Evolutionary conservation across 53 echinoderm and acorn worm genomes (phyloP).

Genomic region (Zoroaster sp.): DNA sequence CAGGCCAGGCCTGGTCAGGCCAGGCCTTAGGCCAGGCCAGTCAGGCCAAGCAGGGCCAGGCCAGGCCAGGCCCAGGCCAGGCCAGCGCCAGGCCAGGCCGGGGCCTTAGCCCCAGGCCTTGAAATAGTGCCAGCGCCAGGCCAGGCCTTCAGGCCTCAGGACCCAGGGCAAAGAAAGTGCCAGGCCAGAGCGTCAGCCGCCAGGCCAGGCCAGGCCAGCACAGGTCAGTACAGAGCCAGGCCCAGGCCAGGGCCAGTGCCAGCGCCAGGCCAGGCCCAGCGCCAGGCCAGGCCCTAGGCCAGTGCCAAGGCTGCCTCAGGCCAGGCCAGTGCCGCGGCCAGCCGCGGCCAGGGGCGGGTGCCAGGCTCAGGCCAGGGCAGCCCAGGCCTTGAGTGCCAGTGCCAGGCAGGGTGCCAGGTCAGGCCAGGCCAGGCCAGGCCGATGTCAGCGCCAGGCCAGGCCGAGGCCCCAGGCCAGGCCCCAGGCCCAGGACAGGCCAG

Average conservation of each 20-base stretch:
- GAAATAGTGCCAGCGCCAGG: too few species aligned
- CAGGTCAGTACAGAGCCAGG: too few species aligned
- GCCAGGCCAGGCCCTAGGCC: conserved; percentile 22
- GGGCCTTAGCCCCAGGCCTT: neutral
- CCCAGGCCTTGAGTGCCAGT: too few species aligned
- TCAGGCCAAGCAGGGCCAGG: too few species aligned
- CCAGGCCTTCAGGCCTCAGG: too few species aligned
- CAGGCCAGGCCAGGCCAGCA: too few species aligned
- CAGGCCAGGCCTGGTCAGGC: conserved; percentile 30
- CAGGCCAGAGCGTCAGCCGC: too few species aligned
- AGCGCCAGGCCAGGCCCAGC: neutral
- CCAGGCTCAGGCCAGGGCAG: neutral
- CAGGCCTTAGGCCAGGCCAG: conserved; percentile 28
- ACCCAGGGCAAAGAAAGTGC: too few species aligned
- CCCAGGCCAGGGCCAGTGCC: conserved; percentile 16
- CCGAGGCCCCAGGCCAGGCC: conserved; percentile 12
- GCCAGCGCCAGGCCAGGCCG: conserved; percentile 13
- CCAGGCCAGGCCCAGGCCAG: too few species aligned
- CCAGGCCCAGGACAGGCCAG: neutral
- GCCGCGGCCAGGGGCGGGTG: neutral
- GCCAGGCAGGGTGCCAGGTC: too few species aligned
- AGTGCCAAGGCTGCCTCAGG: neutral
- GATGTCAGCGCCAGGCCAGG: neutral
- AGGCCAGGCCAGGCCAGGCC: conserved; percentile 37
- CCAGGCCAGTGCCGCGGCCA: conserved; percentile 18